These are phyloP conservation scores for Drosophila kambysellisi DNA, from an alignment of 2,888 invertebrate genomes.

Conservation along the genomic window DNA sequence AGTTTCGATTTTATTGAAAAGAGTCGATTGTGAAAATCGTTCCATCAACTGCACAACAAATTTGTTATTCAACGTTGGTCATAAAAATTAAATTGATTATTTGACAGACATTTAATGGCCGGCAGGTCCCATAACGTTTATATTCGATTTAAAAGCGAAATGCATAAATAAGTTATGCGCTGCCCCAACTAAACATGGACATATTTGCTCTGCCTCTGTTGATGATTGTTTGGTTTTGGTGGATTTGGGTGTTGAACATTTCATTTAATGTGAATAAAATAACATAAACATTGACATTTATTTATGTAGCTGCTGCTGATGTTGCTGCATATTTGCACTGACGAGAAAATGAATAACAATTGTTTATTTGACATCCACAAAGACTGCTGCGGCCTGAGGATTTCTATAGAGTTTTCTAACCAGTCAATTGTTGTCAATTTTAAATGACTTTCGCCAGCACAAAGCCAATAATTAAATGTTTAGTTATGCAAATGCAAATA, in stretches of 20 bases:
- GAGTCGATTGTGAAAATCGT: conserved; percentile 11
- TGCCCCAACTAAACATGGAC: conserved; percentile 30
- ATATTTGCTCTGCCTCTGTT: conserved; percentile 29
- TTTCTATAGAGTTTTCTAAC: background rate
- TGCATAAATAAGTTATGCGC: conserved; percentile 40
- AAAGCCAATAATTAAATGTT: conserved; percentile 74
- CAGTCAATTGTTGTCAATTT: conserved; percentile 56
- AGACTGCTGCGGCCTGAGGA: conserved; percentile 1
- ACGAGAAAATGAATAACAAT: conserved; percentile 63
- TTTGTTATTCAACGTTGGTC: conserved; percentile 5
- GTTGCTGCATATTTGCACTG: conserved; percentile 44
- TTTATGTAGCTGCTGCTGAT: conserved; percentile 38
- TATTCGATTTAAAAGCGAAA: conserved; percentile 24
- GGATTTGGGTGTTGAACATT: conserved; percentile 17
- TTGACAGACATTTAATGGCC: conserved; percentile 40
- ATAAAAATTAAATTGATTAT: conserved; percentile 32
- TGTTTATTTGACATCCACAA: conserved; percentile 49
- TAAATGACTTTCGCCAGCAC: conserved; percentile 62
- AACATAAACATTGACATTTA: conserved; percentile 44
- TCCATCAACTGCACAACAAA: background rate
- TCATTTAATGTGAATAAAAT: conserved; percentile 52
- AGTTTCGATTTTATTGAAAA: background rate
- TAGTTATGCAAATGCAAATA: conserved; percentile 70
- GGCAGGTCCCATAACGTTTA: conserved; percentile 23
- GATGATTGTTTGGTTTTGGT: background rate